Base-by-base conservation (phyloP, 1,140 invertebrate species). In the Phymorhynchus buccinoides region DNA sequence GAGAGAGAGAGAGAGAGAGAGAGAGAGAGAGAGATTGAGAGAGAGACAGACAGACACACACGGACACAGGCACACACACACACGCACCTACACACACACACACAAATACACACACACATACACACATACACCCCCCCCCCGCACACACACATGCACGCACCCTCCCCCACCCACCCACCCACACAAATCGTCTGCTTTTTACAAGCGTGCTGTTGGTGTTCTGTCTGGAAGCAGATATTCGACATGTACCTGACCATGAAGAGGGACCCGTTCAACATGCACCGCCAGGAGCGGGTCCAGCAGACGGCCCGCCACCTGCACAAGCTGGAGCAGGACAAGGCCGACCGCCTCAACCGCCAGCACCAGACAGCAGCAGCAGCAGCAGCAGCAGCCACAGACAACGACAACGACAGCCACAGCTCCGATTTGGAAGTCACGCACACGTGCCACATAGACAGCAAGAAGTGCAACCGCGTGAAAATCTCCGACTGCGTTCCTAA, bases 181-280 rank as follows among this genome's bases (percentile, higher is more conserved):
- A 52, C 2, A 18, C n/a, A n/a, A n/a, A n/a, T n/a, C n/a, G n/a
- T n/a, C n/a, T n/a, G n/a, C n/a, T n/a, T n/a, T n/a, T n/a, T n/a
- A n/a, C n/a, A n/a, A n/a, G n/a, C n/a, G n/a, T n/a, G n/a, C n/a
- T 18, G 48, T 14, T 62, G 56, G 18, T 27, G 4, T 22, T 75
- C 32, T 75, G 18, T 71, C 37, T 37, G 14, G 35, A 39, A 75
- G 37, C 73, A 75, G 83, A 73, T 86, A 56, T 92, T 89, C 86
- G 91, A 92, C 30, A 84, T 87, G 56, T 90, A 88, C 84, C 66
- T 89, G 27, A 62, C 71, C 22, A 84, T 90, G 44, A 89, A 88
- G 52, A 30, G 80, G 27, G 89, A 89, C 56, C 88, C 88, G 1
- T 88, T 86, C 83, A 86, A 82, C 68, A 18, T 79, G 16, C 62